A percentile compares a stretch with the other conserved stretches of the same genome.
Evolutionary conservation across 2,113 vertebrate species (phyloP).

Genomic region (Redunca redunca): DNA sequence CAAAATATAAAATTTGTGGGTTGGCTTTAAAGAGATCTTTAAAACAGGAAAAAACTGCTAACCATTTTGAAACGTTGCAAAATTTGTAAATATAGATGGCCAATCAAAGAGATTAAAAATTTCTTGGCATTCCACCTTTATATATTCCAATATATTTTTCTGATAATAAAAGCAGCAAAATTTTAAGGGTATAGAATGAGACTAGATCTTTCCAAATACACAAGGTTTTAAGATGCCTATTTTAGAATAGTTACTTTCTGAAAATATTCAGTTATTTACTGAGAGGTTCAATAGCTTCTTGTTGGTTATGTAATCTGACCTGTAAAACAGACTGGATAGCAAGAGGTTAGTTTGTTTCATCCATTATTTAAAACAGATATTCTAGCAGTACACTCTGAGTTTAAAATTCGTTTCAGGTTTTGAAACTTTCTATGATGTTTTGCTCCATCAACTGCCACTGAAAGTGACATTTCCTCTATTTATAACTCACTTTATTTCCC

Average conservation of each 20-base stretch:
- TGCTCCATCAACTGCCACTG: conserved; percentile 22
- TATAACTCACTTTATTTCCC: not conserved
- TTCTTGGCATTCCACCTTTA: not conserved
- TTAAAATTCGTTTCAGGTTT: conserved; percentile 43
- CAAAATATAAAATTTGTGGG: not conserved
- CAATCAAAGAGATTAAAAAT: not conserved
- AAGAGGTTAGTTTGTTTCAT: not conserved
- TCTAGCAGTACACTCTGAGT: not conserved
- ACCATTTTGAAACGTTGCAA: not conserved
- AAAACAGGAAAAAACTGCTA: not conserved
- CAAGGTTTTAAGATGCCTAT: not conserved
- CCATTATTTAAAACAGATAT: conserved; percentile 42
- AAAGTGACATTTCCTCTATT: conserved; percentile 10
- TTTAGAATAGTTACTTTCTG: not conserved
- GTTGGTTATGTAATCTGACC: conserved; percentile 2
- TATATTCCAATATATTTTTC: not conserved
- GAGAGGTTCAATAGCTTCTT: not conserved
- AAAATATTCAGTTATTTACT: not conserved
- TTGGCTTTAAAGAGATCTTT: not conserved
- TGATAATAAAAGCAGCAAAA: not conserved
- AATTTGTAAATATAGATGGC: not conserved
- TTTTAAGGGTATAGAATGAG: not conserved
- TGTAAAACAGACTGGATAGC: conserved; percentile 1
- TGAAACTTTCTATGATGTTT: not conserved
- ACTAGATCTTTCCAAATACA: not conserved